Percentiles rank a stretch among this genome's conserved stretches.
Conservation (phyloP, 2,113 vertebrate genomes). For the Rhinogobius similis region DNA sequence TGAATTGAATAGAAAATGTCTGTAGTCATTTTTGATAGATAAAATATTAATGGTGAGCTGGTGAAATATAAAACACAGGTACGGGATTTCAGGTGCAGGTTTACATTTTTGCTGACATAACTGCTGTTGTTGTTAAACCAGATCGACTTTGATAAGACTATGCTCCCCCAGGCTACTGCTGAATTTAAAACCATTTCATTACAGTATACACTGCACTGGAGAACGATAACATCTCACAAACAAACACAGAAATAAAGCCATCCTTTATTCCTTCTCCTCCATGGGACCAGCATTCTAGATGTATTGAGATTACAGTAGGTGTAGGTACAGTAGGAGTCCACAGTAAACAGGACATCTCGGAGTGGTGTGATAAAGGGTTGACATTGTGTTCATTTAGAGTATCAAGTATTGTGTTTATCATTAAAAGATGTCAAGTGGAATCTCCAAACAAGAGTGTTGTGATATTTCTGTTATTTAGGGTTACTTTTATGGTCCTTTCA, state of each 20-base stretch:
- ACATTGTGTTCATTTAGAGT: too few species aligned
- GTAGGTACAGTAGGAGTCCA: not conserved
- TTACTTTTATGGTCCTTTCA: too few species aligned
- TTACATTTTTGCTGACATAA: constrained; percentile 34
- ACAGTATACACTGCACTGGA: constrained; percentile 23
- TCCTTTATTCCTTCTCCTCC: constrained; percentile 26
- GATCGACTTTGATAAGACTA: constrained; percentile 30
- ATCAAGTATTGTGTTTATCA: too few species aligned
- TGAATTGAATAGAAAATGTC: not conserved
- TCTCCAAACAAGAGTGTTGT: too few species aligned
- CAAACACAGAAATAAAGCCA: constrained; percentile 8
- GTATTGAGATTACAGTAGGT: constrained; percentile 32
- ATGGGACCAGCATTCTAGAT: constrained; percentile 34
- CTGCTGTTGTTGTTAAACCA: constrained; percentile 20
- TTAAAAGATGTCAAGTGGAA: too few species aligned
- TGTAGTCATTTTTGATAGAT: not conserved
- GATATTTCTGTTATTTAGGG: too few species aligned
- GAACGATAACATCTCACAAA: constrained; percentile 25
- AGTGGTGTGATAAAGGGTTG: constrained; percentile 26
- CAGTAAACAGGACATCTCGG: constrained; percentile 23
- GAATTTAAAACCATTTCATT: constrained; percentile 36
- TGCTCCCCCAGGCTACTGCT: constrained; percentile 13
- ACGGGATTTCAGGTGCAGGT: constrained; percentile 17
- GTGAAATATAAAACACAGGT: not conserved
- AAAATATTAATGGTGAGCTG: not conserved